Base-by-base conservation (phyloP, 2,888 invertebrate genomes). In the Hesperia comma region DNA sequence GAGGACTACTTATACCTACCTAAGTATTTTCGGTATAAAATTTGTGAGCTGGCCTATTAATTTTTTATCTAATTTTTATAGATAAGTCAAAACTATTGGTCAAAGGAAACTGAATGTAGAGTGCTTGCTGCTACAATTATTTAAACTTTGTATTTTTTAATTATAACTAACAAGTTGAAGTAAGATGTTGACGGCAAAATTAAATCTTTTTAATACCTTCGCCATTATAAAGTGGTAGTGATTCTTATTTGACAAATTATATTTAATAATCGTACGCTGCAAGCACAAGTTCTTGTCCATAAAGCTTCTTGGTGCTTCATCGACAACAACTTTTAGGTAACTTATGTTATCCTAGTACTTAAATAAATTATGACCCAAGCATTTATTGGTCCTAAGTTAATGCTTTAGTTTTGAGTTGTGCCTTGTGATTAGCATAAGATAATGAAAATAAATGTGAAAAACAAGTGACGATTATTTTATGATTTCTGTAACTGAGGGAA, bases 251-350 rank as follows among this genome's bases (percentile, higher is more conserved):
- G 2, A 8, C 37, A 37, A 26, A 6, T 37, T 5, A 7, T 7
- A 33, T 43, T 6, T 5, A 17, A 21, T 61, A 61, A 75, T 79
- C 71, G 72, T 68, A 72, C 33, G 71, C 71, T 79, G 83, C 85
- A 86, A 87, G 80, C 78, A 15, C 49, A 51, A 43, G 81, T 81
- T 87, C 81, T 87, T 76, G 85, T 86, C 79, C 74, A 77, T 69
- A 69, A 81, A 81, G 87, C 86, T 71, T 10, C 10, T 54, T 57
- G 58, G 55, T 78, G 87, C 85, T 82, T 85, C 77, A 72, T 81
- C 67, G 84, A 82, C 79, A 78, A 87, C 75, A 79, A 66, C 66
- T 7, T 19, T 10, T 10, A 10, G 10, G 2, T 33, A 15, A 37
- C 32, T 40, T 17, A 46, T 63, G 14, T 46, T 19, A 55, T 55